A percentile compares a stretch with the other conserved stretches of the same genome.
Conservation (phyloP, 2,888 invertebrate genomes). For the Callyntrura sp. region DNA sequence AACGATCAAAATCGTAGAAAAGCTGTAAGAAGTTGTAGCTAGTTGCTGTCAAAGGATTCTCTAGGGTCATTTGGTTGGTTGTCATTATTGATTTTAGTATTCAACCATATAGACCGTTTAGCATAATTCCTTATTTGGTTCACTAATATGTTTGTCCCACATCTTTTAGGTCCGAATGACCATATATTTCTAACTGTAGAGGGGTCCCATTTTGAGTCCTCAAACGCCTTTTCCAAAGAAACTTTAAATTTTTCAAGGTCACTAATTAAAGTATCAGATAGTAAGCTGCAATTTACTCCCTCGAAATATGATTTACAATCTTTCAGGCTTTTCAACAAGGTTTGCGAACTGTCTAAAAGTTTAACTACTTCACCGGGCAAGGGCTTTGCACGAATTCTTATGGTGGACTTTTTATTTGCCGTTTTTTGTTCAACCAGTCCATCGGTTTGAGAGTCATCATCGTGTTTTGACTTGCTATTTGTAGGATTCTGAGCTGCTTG, state of each 20-base stretch:
- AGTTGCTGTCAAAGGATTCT: conserved; percentile 88
- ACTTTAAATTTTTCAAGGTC: conserved; percentile 86
- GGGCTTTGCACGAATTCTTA: conserved; percentile 92
- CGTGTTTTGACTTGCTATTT: conserved; percentile 32
- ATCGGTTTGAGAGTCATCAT: conserved; percentile 72
- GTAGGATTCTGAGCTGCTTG: conserved; percentile 85
- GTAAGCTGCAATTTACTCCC: conserved; percentile 43
- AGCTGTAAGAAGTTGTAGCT: too few species aligned
- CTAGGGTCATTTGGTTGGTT: conserved; percentile 79
- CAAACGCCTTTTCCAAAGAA: conserved; percentile 88
- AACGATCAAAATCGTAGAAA: too few species aligned
- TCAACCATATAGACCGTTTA: conserved; percentile 87
- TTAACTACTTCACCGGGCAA: conserved; percentile 90
- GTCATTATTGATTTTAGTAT: conserved; percentile 73
- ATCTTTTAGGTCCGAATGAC: conserved; percentile 96
- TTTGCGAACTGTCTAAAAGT: conserved; percentile 90
- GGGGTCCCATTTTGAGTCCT: conserved; percentile 87
- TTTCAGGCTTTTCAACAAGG: conserved; percentile 90
- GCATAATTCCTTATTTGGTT: conserved; percentile 91
- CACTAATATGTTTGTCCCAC: conserved; percentile 95
- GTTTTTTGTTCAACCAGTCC: conserved; percentile 88
- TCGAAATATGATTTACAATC: conserved; percentile 85
- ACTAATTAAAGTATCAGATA: conserved; percentile 84
- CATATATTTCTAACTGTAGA: conserved; percentile 88
- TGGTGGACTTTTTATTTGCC: conserved; percentile 90